Conservation (phyloP, 64 coral and sea anemone genomes). For the Cladopsammia gracilis region DNA sequence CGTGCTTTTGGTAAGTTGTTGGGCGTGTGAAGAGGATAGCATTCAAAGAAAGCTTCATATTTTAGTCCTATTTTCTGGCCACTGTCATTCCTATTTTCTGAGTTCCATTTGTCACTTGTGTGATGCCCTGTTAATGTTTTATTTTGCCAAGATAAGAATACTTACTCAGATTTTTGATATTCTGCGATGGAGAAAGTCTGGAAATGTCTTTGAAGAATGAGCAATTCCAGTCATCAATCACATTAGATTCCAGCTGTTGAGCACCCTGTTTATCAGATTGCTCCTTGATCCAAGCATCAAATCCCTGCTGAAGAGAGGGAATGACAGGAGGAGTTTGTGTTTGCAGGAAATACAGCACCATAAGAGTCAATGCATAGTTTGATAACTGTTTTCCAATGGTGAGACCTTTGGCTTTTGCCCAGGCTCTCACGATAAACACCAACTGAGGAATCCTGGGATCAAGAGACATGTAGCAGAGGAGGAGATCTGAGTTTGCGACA, state of each 20-base stretch:
- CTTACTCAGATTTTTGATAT: conserved; percentile 71
- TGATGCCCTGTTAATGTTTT: too few relatives aligned
- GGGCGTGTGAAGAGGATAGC: too few relatives aligned
- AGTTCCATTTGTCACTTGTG: too few relatives aligned
- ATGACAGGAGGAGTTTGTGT: conserved; percentile 75
- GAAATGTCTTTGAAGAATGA: conserved; percentile 74
- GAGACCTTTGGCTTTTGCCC: conserved; percentile 86
- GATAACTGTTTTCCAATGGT: conserved; percentile 71
- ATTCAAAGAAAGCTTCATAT: too few relatives aligned
- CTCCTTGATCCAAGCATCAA: conserved; percentile 24
- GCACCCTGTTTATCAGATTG: neutral
- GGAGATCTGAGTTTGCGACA: conserved; percentile 76
- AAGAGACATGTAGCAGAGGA: conserved; percentile 76
- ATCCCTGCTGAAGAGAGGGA: conserved; percentile 79
- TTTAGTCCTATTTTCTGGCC: too few relatives aligned
- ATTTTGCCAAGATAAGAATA: neutral
- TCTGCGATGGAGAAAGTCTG: conserved; percentile 48
- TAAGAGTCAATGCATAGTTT: conserved; percentile 89
- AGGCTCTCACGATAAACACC: conserved; percentile 79
- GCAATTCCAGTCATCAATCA: conserved; percentile 92
- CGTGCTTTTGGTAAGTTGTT: too few relatives aligned
- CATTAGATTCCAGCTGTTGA: neutral
- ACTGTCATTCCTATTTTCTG: too few relatives aligned
- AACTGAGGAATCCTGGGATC: conserved; percentile 77
- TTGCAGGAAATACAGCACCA: conserved; percentile 93